Conservation (phyloP, 2,888 invertebrate species). For the Rhamnusium bicolor region DNA sequence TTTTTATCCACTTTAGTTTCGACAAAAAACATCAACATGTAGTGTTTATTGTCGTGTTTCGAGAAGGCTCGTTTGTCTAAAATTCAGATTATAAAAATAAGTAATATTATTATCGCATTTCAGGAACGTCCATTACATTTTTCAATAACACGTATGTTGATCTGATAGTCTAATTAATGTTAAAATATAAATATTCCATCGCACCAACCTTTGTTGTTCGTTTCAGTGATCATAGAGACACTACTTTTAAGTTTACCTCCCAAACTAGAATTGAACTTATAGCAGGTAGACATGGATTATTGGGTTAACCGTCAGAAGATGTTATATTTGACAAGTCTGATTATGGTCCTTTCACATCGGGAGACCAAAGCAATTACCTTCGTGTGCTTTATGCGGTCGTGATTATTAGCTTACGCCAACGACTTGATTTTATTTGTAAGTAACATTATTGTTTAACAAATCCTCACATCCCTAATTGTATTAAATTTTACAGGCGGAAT, state of each 20-base stretch:
- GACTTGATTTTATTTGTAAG: conserved; percentile 44
- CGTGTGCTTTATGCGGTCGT: conserved; percentile 56
- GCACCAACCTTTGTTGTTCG: too few relatives aligned
- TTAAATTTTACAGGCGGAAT: conserved; percentile 8
- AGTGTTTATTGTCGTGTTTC: too few relatives aligned
- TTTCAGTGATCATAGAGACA: background rate
- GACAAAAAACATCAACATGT: too few relatives aligned
- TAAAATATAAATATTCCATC: too few relatives aligned
- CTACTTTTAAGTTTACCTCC: conserved; percentile 23
- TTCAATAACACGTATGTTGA: too few relatives aligned
- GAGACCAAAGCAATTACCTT: conserved; percentile 55
- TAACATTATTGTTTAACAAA: conserved; percentile 45
- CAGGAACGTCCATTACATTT: too few relatives aligned
- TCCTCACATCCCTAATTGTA: conserved; percentile 37
- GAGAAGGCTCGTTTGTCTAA: too few relatives aligned
- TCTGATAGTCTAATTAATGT: too few relatives aligned
- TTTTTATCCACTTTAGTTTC: too few relatives aligned
- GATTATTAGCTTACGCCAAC: conserved; percentile 53
- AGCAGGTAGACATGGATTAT: conserved; percentile 58
- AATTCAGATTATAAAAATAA: too few relatives aligned
- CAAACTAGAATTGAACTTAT: conserved; percentile 34
- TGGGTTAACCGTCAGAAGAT: conserved; percentile 57
- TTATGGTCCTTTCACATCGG: conserved; percentile 60
- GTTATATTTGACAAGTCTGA: conserved; percentile 64
- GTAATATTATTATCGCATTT: too few relatives aligned